phyloP scores from a whole-genome alignment of 2,797 vertebrate genomes.

The Diplodus sargus region DNA sequence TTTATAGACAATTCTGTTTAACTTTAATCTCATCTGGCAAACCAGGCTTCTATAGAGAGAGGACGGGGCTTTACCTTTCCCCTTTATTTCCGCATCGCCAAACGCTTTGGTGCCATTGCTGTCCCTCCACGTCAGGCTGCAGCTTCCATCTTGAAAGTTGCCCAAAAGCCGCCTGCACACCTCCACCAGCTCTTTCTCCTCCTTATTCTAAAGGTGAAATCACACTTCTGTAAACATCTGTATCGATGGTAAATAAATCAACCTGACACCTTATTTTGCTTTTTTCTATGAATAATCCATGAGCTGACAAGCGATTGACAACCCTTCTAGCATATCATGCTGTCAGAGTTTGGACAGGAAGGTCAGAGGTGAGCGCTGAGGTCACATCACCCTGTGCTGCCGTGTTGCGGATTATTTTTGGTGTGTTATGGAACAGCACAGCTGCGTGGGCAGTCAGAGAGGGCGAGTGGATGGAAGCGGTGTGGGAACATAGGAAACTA shows the following conservation, averaged over 20 bases:
- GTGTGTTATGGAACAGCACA: slow-evolving; percentile 13
- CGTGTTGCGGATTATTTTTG: slow-evolving; percentile 48
- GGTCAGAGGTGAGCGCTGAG: slow-evolving; percentile 37
- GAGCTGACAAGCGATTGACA: neutral
- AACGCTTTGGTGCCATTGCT: neutral
- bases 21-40: neutral
- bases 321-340: neutral
- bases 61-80: slow-evolving; percentile 49
- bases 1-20: neutral
- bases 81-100: slow-evolving; percentile 21
- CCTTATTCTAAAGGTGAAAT: slow-evolving; percentile 19
- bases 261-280: too few relatives aligned
- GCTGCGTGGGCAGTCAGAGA: neutral
- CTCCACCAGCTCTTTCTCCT: slow-evolving; percentile 15
- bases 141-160: slow-evolving; percentile 39
- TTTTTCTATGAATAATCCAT: neutral
- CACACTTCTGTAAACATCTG: neutral
- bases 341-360: slow-evolving; percentile 12
- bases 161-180: slow-evolving; percentile 66
- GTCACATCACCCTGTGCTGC: slow-evolving; percentile 41
- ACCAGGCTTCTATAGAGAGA: neutral
- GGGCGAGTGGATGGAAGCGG: slow-evolving; percentile 26
- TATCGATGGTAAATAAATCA: neutral
- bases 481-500: slow-evolving; percentile 75
- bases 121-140: slow-evolving; percentile 22